A percentile compares a stretch with the other conserved stretches of the same genome.
Conservation (phyloP, 1,140 invertebrate species). For the Leptopilina boulardi region DNA sequence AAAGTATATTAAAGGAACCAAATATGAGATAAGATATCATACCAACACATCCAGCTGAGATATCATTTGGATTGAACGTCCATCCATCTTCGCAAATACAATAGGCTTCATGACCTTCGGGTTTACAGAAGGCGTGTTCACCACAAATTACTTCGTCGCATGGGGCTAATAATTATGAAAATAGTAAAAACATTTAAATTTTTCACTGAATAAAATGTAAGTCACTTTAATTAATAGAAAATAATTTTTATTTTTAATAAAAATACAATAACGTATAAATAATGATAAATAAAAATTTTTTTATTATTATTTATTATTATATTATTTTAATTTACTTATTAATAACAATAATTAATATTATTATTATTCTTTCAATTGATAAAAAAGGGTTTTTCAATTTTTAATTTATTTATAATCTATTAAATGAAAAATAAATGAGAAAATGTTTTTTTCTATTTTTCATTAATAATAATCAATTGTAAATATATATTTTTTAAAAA, state of each 20-base stretch:
- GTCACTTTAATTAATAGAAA: conserved; percentile 37
- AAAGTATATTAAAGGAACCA: background rate
- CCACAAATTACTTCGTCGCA: conserved; percentile 94
- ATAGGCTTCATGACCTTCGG: conserved; percentile 91
- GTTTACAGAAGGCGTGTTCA: conserved; percentile 91
- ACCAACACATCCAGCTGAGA: conserved; percentile 91
- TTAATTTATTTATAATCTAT: too few relatives aligned
- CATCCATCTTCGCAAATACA: conserved; percentile 95
- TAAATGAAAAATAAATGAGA: too few relatives aligned
- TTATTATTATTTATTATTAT: too few relatives aligned
- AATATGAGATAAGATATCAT: conserved; percentile 50
- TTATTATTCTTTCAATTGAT: too few relatives aligned
- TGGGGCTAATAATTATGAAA: conserved; percentile 78
- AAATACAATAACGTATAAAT: too few relatives aligned
- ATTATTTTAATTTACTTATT: too few relatives aligned
- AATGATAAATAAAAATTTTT: too few relatives aligned
- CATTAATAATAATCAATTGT: background rate
- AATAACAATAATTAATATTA: too few relatives aligned
- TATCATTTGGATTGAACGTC: conserved; percentile 93
- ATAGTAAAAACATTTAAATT: too few relatives aligned
- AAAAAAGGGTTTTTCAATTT: too few relatives aligned
- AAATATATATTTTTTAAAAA: background rate
- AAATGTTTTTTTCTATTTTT: too few relatives aligned
- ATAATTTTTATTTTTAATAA: too few relatives aligned
- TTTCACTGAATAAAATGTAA: background rate